Conservation (phyloP, 1,140 invertebrate genomes). For the Micrasema longulum region DNA sequence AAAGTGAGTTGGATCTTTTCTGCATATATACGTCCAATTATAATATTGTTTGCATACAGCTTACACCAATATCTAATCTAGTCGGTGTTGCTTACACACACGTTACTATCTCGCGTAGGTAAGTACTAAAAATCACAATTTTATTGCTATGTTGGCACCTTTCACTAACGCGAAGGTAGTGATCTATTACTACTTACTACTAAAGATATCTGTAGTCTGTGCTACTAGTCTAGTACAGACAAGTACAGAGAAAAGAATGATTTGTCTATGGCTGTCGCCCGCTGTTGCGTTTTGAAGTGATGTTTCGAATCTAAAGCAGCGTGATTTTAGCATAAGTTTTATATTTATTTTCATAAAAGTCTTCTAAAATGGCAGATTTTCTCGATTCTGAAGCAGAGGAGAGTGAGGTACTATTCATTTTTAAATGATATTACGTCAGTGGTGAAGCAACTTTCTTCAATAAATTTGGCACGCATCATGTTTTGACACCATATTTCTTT, state of each 20-base stretch:
- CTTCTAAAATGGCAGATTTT: constrained; percentile 78
- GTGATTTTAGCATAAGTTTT: constrained; percentile 26
- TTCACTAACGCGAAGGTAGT: not conserved
- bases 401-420: constrained; percentile 74
- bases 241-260: not conserved
- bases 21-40: too few relatives aligned
- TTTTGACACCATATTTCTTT: too few relatives aligned
- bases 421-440: constrained; percentile 19
- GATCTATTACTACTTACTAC: too few relatives aligned
- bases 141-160: constrained; percentile 21
- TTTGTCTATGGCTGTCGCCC: constrained; percentile 34
- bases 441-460: constrained; percentile 18
- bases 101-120: too few relatives aligned
- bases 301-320: constrained; percentile 24
- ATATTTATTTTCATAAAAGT: not conserved
- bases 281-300: constrained; percentile 40
- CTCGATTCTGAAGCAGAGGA: constrained; percentile 86
- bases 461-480: constrained; percentile 34
- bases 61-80: too few relatives aligned
- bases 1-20: too few relatives aligned
- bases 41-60: too few relatives aligned
- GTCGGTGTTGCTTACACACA: too few relatives aligned
- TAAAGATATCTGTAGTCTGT: too few relatives aligned
- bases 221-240: too few relatives aligned
- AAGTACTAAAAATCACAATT: too few relatives aligned